Conservation (phyloP, 1,140 invertebrate genomes). For the Augochlora pura region DNA sequence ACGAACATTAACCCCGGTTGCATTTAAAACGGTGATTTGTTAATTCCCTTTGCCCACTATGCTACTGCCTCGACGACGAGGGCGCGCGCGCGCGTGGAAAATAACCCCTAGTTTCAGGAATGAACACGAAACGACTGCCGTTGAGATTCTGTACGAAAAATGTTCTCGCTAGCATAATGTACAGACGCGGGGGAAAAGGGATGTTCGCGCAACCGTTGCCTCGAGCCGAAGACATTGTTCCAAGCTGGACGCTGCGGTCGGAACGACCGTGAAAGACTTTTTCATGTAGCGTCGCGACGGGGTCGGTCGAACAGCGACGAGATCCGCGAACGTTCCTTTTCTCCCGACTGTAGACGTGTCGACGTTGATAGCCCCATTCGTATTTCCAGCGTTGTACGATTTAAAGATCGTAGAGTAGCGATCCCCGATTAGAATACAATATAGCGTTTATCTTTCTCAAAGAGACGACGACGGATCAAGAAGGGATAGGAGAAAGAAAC, state of each 20-base stretch:
- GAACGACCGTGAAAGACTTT: too few relatives aligned
- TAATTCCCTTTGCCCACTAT: neutral
- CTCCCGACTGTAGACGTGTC: too few relatives aligned
- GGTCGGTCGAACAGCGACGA: too few relatives aligned
- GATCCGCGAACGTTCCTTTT: too few relatives aligned
- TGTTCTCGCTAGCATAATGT: slow-evolving; percentile 14
- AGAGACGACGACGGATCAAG: neutral
- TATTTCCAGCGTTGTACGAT: slow-evolving; percentile 20
- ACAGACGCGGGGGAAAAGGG: too few relatives aligned
- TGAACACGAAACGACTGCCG: slow-evolving; percentile 32
- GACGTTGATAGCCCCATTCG: neutral
- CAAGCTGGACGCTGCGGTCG: too few relatives aligned
- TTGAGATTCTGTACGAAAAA: slow-evolving; percentile 33
- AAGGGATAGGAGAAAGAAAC: neutral
- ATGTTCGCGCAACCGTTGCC: too few relatives aligned
- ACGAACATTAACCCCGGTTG: neutral
- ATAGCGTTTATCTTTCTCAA: slow-evolving; percentile 3
- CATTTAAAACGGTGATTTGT: neutral
- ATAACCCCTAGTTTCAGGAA: slow-evolving; percentile 18
- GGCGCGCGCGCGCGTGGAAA: neutral
- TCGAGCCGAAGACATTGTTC: too few relatives aligned
- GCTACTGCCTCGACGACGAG: slow-evolving; percentile 19
- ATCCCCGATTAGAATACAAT: slow-evolving; percentile 18
- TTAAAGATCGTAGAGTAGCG: slow-evolving; percentile 23
- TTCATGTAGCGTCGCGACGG: too few relatives aligned